Evolutionary conservation across 2,113 vertebrate genomes (phyloP).

Genomic region (Falco punctatus): DNA sequence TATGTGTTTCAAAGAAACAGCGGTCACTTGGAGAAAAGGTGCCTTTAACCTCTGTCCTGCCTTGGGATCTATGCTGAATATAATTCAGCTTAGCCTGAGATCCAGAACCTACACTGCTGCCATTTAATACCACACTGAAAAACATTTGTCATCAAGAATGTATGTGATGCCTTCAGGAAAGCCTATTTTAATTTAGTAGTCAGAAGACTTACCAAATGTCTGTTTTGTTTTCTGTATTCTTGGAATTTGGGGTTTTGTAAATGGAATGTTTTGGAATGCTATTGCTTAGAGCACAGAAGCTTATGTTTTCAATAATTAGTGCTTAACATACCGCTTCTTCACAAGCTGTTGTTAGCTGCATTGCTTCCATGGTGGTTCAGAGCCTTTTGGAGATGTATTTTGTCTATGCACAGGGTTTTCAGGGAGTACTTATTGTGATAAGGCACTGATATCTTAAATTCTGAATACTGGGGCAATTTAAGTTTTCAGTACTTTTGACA

Average conservation of each 20-base stretch:
- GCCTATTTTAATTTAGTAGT: background rate
- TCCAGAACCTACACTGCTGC: background rate
- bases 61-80: background rate
- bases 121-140: background rate
- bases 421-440: background rate
- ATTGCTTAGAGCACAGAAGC: background rate
- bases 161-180: background rate
- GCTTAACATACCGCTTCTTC: background rate
- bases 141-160: background rate
- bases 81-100: background rate
- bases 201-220: background rate
- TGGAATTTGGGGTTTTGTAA: background rate
- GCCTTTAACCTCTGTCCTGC: background rate
- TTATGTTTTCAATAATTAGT: background rate
- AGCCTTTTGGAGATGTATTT: background rate
- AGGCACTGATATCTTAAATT: background rate
- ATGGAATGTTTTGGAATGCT: background rate
- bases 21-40: background rate
- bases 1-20: background rate
- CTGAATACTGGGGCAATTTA: background rate
- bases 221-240: background rate
- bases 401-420: background rate
- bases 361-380: background rate
- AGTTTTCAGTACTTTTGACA: background rate
- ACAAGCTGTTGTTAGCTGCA: background rate